A percentile compares a stretch with the other conserved stretches of the same genome.
Conservation (phyloP, 2,113 vertebrate species). For the Amblyornis subalaris region DNA sequence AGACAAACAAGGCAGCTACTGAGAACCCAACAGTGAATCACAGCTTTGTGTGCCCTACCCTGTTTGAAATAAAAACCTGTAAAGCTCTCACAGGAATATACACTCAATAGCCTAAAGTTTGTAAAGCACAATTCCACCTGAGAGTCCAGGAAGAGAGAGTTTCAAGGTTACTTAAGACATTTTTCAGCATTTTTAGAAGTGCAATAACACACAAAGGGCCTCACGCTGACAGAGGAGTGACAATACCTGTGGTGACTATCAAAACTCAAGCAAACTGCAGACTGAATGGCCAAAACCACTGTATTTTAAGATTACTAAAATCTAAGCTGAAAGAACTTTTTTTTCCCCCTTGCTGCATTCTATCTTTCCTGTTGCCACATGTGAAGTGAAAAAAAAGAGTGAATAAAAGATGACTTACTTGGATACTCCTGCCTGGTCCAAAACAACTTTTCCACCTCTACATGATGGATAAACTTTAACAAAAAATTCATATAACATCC, state of each 20-base stretch:
- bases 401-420: conserved; percentile 77
- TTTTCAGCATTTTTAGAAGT: not conserved
- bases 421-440: conserved; percentile 89
- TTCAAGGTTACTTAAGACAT: not conserved
- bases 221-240: not conserved
- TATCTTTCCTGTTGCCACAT: not conserved
- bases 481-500: conserved; percentile 95
- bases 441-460: conserved; percentile 89
- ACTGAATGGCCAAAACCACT: not conserved
- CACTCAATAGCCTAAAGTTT: not conserved
- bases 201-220: not conserved
- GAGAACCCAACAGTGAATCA: not conserved
- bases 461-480: conserved; percentile 92
- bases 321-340: not conserved
- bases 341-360: not conserved
- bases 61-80: not conserved
- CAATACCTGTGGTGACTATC: not conserved
- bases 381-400: not conserved
- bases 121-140: not conserved
- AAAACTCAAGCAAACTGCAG: not conserved
- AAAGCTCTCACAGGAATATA: not conserved
- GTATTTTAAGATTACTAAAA: not conserved
- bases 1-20: not conserved
- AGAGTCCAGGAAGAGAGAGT: not conserved
- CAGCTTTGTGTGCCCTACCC: not conserved